Evolutionary conservation across 2,888 invertebrate genomes (phyloP), one percentile per base, ranked within the genome.

Genomic region (Punctoribates punctum): DNA sequence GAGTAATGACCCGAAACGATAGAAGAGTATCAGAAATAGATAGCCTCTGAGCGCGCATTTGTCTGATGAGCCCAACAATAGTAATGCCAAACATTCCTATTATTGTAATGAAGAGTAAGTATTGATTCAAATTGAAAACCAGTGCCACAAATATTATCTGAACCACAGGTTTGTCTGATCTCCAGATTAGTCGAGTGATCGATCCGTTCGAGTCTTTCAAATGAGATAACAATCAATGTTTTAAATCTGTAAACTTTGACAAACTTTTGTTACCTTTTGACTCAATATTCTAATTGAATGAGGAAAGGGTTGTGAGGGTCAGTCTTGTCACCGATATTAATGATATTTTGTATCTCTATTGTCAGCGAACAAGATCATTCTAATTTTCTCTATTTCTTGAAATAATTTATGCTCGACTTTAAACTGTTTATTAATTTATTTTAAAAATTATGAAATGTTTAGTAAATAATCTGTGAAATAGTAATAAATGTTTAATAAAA

Each of bases 1-100:
- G 67, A 67, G 67, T 67, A 67, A 67, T 67, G 67, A 67, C 38
- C 67, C 67, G 38, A 38, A 67, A 67, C 67, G 38, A 67, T 20
- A n/a, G 17, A 62, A 25, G 27, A 34, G 27, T 62, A 29, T 25
- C 60, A 4, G 51, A n/a, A 51, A 15, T 13, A 15, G 17, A 51
- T n/a, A n/a, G 51, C 25, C 9, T 60, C 6, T 20, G 9, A 25
- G 9, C 29, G 23, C n/a, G n/a, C 67, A 67, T 67, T 67, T 67
- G 67, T 67, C 34, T 34, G n/a, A 67, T 67, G 38, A 34, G 13
- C 27, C 27, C 27, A 25, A 4, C 13, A 6, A 62, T 27, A 62
- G 54, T 54, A 2, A 54, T 2, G n/a, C 54, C 54, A 54, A 54
- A 48, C 6, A 54, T 20, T 34, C 4, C 34, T 34, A 34, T 34